phyloP scores from a whole-genome alignment of 2,797 vertebrate genomes.

The Stomatorhinus walkeri region DNA sequence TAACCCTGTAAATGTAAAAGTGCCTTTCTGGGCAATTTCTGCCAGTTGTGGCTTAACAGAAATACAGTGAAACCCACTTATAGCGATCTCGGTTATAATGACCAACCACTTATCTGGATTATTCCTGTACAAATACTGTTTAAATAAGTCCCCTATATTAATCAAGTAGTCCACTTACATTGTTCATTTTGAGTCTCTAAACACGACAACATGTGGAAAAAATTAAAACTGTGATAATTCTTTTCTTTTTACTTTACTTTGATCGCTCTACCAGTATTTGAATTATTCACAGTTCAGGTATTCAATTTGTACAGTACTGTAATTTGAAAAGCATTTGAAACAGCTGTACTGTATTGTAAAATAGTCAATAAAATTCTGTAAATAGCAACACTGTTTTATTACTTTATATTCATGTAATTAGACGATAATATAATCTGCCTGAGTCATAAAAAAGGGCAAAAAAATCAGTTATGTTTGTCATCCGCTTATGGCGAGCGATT shows the following conservation, averaged over 20 bases:
- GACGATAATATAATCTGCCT: background rate
- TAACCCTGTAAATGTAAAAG: background rate
- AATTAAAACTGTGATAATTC: background rate
- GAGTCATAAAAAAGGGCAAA: background rate
- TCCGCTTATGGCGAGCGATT: background rate
- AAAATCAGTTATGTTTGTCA: background rate
- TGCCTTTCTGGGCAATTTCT: background rate
- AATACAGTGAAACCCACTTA: background rate
- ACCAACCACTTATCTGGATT: background rate
- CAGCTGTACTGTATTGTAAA: background rate
- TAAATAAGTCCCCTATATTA: background rate
- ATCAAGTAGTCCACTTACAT: background rate
- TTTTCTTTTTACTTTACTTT: background rate
- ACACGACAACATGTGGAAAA: background rate
- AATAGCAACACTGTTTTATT: background rate
- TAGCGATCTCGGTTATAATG: background rate
- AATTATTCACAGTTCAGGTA: background rate
- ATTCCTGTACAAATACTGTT: background rate
- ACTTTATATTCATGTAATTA: background rate
- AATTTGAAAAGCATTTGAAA: background rate
- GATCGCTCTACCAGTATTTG: background rate
- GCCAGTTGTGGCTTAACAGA: background rate
- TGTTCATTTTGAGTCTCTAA: background rate
- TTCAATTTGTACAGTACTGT: background rate
- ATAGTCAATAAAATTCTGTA: background rate